Conservation (phyloP, 2,113 vertebrate genomes). For the Pseudopipra pipra region DNA sequence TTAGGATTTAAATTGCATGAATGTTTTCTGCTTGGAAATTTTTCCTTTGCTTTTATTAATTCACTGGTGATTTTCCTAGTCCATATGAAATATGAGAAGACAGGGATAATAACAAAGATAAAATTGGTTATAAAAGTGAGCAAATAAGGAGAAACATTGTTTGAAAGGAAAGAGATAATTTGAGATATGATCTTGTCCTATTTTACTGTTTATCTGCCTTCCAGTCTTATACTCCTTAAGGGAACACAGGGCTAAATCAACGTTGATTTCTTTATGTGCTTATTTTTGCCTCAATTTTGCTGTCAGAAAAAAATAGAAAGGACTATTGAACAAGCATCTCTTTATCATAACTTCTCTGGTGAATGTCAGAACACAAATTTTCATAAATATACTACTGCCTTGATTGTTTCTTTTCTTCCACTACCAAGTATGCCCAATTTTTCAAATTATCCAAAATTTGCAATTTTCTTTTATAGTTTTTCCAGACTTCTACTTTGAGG, state of each 20-base stretch:
- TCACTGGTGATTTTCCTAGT: not conserved
- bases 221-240: not conserved
- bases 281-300: not conserved
- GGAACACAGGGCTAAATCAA: slow-evolving; percentile 22
- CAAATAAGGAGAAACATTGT: not conserved
- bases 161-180: not conserved
- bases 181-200: not conserved
- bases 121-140: slow-evolving; percentile 14
- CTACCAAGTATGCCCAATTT: not conserved
- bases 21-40: not conserved
- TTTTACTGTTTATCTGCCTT: not conserved
- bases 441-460: not conserved
- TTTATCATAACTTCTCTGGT: not conserved
- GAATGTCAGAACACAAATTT: not conserved
- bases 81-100: not conserved
- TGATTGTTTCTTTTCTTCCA: not conserved
- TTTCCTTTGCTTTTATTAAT: not conserved
- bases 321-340: not conserved
- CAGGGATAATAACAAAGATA: not conserved
- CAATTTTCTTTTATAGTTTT: not conserved
- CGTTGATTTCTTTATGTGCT: not conserved
- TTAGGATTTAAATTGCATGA: not conserved
- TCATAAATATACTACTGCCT: not conserved
- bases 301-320: not conserved
- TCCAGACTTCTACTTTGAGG: not conserved